Evolutionary conservation across 2,888 invertebrate genomes (phyloP), one percentile per base, ranked within the genome.

Genomic region (Coenonympha arcania): DNA sequence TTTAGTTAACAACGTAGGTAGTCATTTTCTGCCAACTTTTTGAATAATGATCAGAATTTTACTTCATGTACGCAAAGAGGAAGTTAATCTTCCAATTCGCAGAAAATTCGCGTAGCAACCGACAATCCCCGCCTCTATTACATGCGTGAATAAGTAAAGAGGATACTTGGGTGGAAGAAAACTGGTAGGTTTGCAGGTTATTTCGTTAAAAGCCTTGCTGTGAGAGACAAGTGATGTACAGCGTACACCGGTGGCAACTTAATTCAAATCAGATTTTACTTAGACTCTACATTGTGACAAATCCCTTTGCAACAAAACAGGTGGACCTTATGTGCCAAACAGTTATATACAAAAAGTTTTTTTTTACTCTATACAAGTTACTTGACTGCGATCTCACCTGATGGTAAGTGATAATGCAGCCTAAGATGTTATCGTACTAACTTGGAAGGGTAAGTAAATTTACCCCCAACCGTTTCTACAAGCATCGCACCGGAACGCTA

Each of bases 131-230:
- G 61, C 60, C 58, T 41, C 47, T 42, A 16, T 16, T 53, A 68
- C 66, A 66, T 67, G 68, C 68, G 69, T 77, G 72, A 73, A 77
- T 76, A 75, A 73, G 66, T 74, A 68, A 76, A 64, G 60, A 64
- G 56, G 60, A 61, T 69, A 50, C 39, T 22, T 40, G 36, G 69
- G 69, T 66, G 60, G 66, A 73, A 70, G 69, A 70, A 72, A 74
- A 72, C n/a, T 72, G 66, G 65, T 66, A 67, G 66, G 66, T 71
- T 73, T 71, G 58, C 52, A 55, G 60, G 61, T 62, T 69, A 69
- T 72, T 73, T 68, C 66, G 70, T 68, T 69, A 68, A 71, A 71
- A 71, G 55, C 60, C 58, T 58, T 57, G 62, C 59, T 36, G 50
- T 52, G 64, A 65, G 57, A 58, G 57, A 50, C 54, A 54, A 48